These are phyloP conservation scores for Tonatia bakeri DNA, from an alignment of 2,113 vertebrate genomes.

Conservation along the genomic window DNA sequence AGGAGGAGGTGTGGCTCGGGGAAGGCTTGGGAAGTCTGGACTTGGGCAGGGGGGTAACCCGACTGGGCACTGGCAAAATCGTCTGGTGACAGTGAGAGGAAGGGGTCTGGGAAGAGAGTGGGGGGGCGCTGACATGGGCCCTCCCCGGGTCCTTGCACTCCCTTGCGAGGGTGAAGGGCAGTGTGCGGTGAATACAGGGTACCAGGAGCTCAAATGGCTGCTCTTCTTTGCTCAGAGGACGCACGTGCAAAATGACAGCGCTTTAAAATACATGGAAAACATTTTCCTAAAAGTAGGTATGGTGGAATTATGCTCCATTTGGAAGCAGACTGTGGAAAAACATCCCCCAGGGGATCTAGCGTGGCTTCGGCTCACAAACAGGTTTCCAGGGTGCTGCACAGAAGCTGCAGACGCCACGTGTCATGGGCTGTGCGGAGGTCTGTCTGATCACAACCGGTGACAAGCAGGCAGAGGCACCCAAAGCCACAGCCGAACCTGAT, in stretches of 20 bases:
- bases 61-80: neutral
- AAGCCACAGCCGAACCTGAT: neutral
- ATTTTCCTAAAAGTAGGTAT: neutral
- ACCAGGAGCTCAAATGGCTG: neutral
- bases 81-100: neutral
- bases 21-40: neutral
- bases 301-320: neutral
- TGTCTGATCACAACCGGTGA: neutral
- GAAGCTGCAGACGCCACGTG: neutral
- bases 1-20: neutral
- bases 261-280: neutral
- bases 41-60: neutral
- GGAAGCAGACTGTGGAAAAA: slow-evolving; percentile 11
- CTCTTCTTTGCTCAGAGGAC: neutral
- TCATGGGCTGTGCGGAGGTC: neutral
- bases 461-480: neutral
- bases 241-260: neutral
- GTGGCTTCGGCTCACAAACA: neutral
- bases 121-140: neutral
- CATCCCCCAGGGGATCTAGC: neutral
- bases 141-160: neutral
- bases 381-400: neutral
- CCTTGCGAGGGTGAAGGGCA: neutral
- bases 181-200: neutral
- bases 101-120: neutral